phyloP scores from a whole-genome alignment of 2,888 invertebrate species.

The Matsumyia berberina region DNA sequence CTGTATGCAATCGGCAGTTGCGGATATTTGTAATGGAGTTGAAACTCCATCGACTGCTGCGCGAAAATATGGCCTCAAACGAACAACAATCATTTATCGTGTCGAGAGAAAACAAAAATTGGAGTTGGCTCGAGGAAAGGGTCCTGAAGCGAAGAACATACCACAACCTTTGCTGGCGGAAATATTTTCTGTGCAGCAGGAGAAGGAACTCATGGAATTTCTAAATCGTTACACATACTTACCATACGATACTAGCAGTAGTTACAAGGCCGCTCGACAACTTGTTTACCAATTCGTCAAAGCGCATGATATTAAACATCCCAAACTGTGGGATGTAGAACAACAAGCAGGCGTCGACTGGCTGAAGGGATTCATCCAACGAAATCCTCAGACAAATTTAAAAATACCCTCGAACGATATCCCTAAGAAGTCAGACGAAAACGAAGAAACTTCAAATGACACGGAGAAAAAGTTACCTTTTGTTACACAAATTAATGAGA shows the following conservation, averaged over 20 bases:
- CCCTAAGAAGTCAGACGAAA: conserved; percentile 7
- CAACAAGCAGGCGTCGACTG: conserved; percentile 65
- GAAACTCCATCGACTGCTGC: conserved; percentile 71
- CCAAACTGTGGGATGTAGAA: conserved; percentile 63
- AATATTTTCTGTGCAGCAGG: conserved; percentile 60
- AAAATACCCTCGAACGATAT: conserved; percentile 25
- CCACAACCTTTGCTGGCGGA: conserved; percentile 50
- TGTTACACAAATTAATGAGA: conserved; percentile 33
- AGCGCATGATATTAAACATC: conserved; percentile 63
- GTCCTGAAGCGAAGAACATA: conserved; percentile 3
- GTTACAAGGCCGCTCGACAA: conserved; percentile 65
- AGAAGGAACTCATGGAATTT: conserved; percentile 67
- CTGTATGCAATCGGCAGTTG: conserved; percentile 65
- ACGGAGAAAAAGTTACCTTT: conserved; percentile 4
- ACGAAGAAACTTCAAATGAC: conserved; percentile 2
- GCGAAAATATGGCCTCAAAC: conserved; percentile 66
- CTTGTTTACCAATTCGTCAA: conserved; percentile 71
- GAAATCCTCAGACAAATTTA: conserved; percentile 65
- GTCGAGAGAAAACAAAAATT: conserved; percentile 68
- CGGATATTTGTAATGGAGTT: conserved; percentile 55
- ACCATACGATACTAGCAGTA: conserved; percentile 70
- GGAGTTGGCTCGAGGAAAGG: conserved; percentile 35
- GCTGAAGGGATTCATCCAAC: conserved; percentile 57
- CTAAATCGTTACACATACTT: conserved; percentile 68
- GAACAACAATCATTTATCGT: conserved; percentile 71